Evolutionary conservation across 2,113 vertebrate genomes (phyloP), one percentile per base, ranked within the genome.

Genomic region (Grus americana): DNA sequence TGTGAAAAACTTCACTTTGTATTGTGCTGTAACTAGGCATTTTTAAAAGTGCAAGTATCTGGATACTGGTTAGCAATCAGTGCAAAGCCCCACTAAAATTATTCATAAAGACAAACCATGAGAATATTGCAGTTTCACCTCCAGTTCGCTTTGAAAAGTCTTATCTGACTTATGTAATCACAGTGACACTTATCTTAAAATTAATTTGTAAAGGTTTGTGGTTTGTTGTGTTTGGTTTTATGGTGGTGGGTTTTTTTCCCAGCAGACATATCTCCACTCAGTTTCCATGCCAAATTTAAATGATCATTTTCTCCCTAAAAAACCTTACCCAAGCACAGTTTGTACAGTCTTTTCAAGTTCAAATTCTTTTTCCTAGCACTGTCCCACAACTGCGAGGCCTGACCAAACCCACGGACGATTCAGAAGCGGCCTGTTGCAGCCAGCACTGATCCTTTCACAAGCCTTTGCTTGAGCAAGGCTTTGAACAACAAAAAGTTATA

Each of bases 381-480:
- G 17, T 6, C 49, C 14, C 20, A 15, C 46, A 65, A 4, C 2
- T 1, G 36, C 12, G 42, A 59, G 52, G 27, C 49, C 66, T 20
- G 42, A 29, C 59, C 4, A 34, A 66, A 3, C 22, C 32, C 18
- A 3, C 0, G 5, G 30, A 13, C 5, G 5, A 24, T 6, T 6
- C 24, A 14, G 21, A 30, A 15, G 42, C 2, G 1, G 38, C 50
- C 29, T 18, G 20, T 0, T 18, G 16, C 1, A 11, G n/a, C 12
- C 58, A 44, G 24, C 4, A 2, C 5, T 36, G 18, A 40, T 5
- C 30, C 24, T 66, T 10, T 40, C 14, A 8, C 13, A 5, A 15
- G 10, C 55, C 65, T 32, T 12, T 17, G 5, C 36, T 9, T 2
- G 7, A 57, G 22, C 36, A 30, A n/a, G 27, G 49, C 6, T 61